A percentile compares a stretch with the other conserved stretches of the same genome.
Conservation (phyloP, 2,797 vertebrate species). For the Nothura maculosa region DNA sequence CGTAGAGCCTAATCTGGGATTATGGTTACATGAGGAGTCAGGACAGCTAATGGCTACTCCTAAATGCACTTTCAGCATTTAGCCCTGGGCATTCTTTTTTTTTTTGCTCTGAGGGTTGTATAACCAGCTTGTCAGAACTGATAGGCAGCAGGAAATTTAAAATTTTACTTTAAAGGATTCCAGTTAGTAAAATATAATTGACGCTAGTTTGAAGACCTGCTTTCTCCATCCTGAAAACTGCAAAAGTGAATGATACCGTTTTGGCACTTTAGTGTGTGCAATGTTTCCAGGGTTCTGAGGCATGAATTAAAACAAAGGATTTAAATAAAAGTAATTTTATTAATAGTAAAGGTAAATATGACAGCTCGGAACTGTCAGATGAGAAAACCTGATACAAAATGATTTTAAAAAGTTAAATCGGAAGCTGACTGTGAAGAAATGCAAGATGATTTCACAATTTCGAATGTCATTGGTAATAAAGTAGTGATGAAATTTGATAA, state of each 20-base stretch:
- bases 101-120: not conserved
- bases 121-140: not conserved
- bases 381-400: conserved; percentile 69
- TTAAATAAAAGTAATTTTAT: conserved; percentile 75
- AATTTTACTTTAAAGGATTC: not conserved
- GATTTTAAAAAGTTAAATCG: conserved; percentile 54
- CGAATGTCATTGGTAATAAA: conserved; percentile 21
- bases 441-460: conserved; percentile 51
- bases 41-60: not conserved
- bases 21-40: not conserved
- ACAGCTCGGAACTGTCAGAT: conserved; percentile 61
- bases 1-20: not conserved
- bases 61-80: not conserved
- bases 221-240: not conserved
- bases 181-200: conserved; percentile 28
- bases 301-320: conserved; percentile 60
- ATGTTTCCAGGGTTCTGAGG: conserved; percentile 2
- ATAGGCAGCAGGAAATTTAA: not conserved
- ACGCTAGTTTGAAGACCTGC: not conserved
- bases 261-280: not conserved
- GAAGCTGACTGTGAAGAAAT: conserved; percentile 36
- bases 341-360: conserved; percentile 66
- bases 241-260: not conserved
- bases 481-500: conserved; percentile 2
- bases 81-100: not conserved